phyloP scores from a whole-genome alignment of 2,888 invertebrate genomes.

The Trissoscelio sp. region DNA sequence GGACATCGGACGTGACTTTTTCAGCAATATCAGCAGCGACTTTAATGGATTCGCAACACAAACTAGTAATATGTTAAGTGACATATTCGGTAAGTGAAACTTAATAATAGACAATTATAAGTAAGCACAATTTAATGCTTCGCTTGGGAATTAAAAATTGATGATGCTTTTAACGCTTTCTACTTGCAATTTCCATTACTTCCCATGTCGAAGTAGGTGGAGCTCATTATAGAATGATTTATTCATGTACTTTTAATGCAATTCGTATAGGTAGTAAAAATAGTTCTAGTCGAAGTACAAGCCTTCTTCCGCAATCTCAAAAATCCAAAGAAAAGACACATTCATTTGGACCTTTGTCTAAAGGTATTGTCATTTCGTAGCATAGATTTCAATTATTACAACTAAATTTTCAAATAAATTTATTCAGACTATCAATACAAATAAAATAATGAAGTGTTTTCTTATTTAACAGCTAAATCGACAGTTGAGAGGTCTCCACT shows the following conservation, averaged over 20 bases:
- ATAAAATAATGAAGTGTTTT: too few relatives aligned
- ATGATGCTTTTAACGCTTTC: background rate
- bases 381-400: background rate
- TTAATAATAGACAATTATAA: background rate
- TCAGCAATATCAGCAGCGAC: constrained; percentile 96
- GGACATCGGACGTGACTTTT: constrained; percentile 91
- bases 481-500: constrained; percentile 95
- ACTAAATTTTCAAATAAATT: background rate
- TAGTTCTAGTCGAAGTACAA: constrained; percentile 81
- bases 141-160: constrained; percentile 33
- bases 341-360: constrained; percentile 90
- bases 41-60: constrained; percentile 96
- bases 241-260: constrained; percentile 25
- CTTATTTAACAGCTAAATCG: constrained; percentile 85
- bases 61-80: constrained; percentile 96
- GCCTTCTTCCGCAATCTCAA: constrained; percentile 82
- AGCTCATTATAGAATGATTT: background rate
- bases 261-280: constrained; percentile 80
- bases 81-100: constrained; percentile 90
- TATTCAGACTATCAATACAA: background rate
- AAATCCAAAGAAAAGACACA: constrained; percentile 84
- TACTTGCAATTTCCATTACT: background rate
- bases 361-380: constrained; percentile 84
- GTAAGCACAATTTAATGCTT: constrained; percentile 30
- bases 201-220: constrained; percentile 12